Evolutionary conservation across 2,888 invertebrate species (phyloP).

Genomic region (Lypha dubia): DNA sequence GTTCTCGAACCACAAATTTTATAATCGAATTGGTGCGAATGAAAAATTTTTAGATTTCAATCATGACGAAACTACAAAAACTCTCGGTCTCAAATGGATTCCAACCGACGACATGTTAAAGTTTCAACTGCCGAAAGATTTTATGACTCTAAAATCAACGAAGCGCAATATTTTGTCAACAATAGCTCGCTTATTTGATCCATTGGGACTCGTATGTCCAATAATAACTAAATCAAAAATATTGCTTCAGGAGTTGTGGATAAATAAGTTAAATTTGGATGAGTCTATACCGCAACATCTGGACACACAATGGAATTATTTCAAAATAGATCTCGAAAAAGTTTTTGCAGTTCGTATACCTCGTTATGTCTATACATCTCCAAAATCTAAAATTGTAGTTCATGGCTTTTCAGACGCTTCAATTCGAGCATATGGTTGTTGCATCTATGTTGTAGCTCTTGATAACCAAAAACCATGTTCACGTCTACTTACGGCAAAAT

Average conservation of each 20-base stretch:
- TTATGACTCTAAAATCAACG: no score
- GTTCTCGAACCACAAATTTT: no score
- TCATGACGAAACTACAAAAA: no score
- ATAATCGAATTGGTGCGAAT: no score
- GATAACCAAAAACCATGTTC: constrained; percentile 21
- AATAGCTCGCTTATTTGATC: no score
- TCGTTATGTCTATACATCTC: constrained; percentile 16
- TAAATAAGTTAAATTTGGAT: constrained; percentile 31
- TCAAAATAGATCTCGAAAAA: constrained; percentile 6
- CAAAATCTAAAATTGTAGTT: neutral
- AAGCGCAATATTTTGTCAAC: no score
- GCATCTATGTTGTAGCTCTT: constrained; percentile 52
- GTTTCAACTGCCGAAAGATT: no score
- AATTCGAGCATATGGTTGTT: constrained; percentile 65
- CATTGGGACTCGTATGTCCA: neutral
- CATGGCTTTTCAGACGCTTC: constrained; percentile 19
- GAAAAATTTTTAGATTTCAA: no score
- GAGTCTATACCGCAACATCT: constrained; percentile 19
- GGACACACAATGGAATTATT: neutral
- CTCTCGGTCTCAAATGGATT: no score
- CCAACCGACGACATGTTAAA: no score
- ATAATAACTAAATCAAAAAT: constrained; percentile 16
- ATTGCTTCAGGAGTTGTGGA: constrained; percentile 30
- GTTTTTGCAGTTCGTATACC: neutral
- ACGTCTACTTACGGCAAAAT: constrained; percentile 44